phyloP scores from a whole-genome alignment of 2,113 vertebrate species.

The Channa argus region DNA sequence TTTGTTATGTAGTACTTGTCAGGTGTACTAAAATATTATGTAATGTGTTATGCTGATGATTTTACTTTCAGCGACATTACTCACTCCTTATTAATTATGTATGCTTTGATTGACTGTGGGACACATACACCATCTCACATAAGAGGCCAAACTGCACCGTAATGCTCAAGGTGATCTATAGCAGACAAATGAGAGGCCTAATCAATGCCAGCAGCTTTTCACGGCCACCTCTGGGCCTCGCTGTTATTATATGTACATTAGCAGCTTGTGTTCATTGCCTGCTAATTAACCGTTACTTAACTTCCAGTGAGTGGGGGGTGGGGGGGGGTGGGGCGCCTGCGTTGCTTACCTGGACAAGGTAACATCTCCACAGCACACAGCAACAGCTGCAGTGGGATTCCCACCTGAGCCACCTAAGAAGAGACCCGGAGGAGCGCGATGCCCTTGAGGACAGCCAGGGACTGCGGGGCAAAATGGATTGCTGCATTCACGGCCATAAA shows the following conservation, averaged over 20 bases:
- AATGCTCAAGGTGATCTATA: constrained; percentile 72
- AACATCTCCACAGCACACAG: not conserved
- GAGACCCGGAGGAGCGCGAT: constrained; percentile 48
- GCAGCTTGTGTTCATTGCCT: constrained; percentile 65
- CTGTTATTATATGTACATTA: constrained; percentile 74
- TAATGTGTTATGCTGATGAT: not conserved
- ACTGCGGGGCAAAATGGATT: constrained; percentile 73
- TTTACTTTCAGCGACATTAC: constrained; percentile 7
- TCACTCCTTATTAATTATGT: constrained; percentile 39
- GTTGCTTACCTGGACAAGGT: constrained; percentile 29
- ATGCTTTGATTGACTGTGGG: constrained; percentile 33
- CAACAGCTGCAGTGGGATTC: constrained; percentile 32
- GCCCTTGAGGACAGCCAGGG: constrained; percentile 78
- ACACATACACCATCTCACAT: constrained; percentile 37
- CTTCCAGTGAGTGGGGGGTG: constrained; percentile 4
- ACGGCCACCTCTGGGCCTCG: constrained; percentile 58
- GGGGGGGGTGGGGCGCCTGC: not conserved
- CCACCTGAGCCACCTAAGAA: constrained; percentile 30
- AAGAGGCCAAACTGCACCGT: constrained; percentile 32
- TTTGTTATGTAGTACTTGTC: not conserved
- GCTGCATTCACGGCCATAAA: constrained; percentile 77
- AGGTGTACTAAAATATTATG: not conserved
- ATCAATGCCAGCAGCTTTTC: constrained; percentile 65
- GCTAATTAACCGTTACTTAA: constrained; percentile 69
- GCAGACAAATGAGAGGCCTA: constrained; percentile 64